These are phyloP conservation scores for Gymnoscelis rufifasciata DNA, from an alignment of 2,888 invertebrate species.

Conservation along the genomic window DNA sequence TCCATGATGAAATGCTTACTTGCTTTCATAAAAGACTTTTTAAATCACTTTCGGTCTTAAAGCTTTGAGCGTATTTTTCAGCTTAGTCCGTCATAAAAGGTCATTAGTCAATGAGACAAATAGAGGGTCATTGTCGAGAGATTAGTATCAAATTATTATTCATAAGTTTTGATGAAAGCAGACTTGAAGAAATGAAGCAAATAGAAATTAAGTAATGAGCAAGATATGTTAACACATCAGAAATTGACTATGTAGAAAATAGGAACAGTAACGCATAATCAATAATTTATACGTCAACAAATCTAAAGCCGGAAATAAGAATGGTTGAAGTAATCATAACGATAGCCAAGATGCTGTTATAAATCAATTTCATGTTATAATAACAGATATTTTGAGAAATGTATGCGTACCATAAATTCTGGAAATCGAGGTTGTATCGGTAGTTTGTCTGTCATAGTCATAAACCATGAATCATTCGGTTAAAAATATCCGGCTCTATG, in stretches of 20 bases:
- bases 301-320: conserved; percentile 23
- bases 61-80: conserved; percentile 5
- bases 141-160: neutral
- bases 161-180: neutral
- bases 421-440: neutral
- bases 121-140: neutral
- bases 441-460: neutral
- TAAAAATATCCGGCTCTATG: too few relatives aligned
- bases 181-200: too few relatives aligned
- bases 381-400: conserved; percentile 3
- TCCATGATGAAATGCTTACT: conserved; percentile 29
- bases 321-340: conserved; percentile 23
- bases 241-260: conserved; percentile 22
- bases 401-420: neutral
- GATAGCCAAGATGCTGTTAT: conserved; percentile 16
- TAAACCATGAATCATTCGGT: too few relatives aligned
- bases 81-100: conserved; percentile 5
- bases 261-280: conserved; percentile 20
- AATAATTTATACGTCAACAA: conserved; percentile 20
- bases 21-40: conserved; percentile 12
- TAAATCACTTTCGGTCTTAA: conserved; percentile 14
- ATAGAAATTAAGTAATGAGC: too few relatives aligned
- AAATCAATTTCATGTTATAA: conserved; percentile 18
- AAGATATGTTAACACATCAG: too few relatives aligned
- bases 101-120: conserved; percentile 6